Conservation (phyloP, 2,797 vertebrate genomes). For the Syndactyla subalaris region DNA sequence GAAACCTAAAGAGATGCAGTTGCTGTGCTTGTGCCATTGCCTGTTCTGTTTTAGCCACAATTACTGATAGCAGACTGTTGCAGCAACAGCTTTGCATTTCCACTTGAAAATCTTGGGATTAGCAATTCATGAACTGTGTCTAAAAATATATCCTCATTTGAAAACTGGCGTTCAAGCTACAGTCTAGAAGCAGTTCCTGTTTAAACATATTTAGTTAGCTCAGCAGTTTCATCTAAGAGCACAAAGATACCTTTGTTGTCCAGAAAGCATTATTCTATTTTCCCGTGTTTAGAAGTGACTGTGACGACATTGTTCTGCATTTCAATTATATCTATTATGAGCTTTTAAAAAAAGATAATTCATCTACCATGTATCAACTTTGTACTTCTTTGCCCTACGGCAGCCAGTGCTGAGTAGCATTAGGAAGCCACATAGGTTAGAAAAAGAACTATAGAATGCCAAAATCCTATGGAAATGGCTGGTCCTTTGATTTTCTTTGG, state of each 20-base stretch:
- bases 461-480: neutral
- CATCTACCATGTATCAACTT: neutral
- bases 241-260: neutral
- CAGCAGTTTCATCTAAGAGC: neutral
- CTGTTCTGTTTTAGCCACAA: neutral
- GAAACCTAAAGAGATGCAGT: neutral
- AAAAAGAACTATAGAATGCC: neutral
- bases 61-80: neutral
- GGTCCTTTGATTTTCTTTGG: neutral
- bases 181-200: neutral
- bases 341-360: neutral
- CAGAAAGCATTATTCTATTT: neutral
- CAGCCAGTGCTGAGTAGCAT: neutral
- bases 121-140: neutral
- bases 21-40: neutral
- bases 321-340: neutral
- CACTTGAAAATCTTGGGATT: neutral
- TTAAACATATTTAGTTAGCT: neutral
- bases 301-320: neutral
- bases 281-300: neutral
- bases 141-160: slow-evolving; percentile 10
- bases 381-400: neutral
- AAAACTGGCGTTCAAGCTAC: neutral
- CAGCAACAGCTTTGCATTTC: neutral
- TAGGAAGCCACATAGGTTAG: neutral